phyloP scores from a whole-genome alignment of 2,113 vertebrate genomes.

The Galemys pyrenaicus region DNA sequence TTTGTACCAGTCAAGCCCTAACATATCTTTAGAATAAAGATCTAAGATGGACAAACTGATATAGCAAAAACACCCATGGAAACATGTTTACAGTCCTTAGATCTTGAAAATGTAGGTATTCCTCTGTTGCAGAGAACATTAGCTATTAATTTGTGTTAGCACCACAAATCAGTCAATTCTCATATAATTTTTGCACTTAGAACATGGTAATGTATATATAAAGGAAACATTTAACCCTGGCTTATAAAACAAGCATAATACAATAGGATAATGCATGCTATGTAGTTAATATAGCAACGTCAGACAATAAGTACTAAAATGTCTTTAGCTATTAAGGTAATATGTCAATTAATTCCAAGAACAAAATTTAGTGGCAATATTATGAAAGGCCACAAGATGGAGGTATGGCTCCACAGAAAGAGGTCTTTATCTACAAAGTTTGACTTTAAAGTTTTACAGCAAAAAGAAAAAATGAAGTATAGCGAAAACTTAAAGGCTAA shows the following conservation, averaged over 20 bases:
- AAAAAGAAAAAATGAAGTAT: conserved; percentile 26
- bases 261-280: background rate
- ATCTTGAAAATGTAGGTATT: background rate
- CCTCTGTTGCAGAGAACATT: background rate
- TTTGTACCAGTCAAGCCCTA: background rate
- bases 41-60: background rate
- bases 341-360: background rate
- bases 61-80: background rate
- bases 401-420: conserved; percentile 31
- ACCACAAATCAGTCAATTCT: conserved; percentile 42
- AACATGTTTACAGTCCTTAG: background rate
- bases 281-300: background rate
- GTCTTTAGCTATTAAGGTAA: conserved; percentile 17
- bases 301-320: conserved; percentile 20
- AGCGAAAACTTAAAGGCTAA: conserved; percentile 16
- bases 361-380: conserved; percentile 64
- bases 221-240: background rate
- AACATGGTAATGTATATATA: background rate
- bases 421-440: background rate
- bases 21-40: background rate
- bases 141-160: background rate
- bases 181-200: background rate
- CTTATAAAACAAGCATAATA: conserved; percentile 23
- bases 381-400: conserved; percentile 72
- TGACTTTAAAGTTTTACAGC: background rate